These are phyloP conservation scores for Phaedon cochleariae DNA, from an alignment of 2,888 invertebrate species.

Conservation along the genomic window DNA sequence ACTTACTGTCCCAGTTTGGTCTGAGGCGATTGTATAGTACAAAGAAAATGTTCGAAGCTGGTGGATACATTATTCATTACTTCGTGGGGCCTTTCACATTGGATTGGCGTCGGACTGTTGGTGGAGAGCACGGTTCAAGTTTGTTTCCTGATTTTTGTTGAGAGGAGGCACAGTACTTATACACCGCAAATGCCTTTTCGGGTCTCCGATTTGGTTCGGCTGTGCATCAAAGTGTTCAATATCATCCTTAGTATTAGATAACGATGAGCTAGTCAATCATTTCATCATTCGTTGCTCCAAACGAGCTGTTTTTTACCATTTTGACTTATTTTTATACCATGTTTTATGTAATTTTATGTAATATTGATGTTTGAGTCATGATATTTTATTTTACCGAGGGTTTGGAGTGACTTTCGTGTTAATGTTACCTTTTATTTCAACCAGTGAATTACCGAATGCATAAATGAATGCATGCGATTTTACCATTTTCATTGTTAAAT, in stretches of 20 bases:
- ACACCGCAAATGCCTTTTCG: conserved; percentile 34
- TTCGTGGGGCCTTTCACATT: no score
- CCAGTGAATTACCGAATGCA: conserved; percentile 29
- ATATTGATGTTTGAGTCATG: neutral
- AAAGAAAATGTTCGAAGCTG: neutral
- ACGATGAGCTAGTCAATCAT: conserved; percentile 49
- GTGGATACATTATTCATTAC: no score
- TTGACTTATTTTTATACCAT: conserved; percentile 36
- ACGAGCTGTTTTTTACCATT: conserved; percentile 43
- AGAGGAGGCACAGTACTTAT: conserved; percentile 42
- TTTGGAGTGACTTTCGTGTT: conserved; percentile 36
- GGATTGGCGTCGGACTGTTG: neutral
- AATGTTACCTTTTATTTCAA: conserved; percentile 34
- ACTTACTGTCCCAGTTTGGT: no score
- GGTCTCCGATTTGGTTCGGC: conserved; percentile 59
- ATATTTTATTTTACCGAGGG: conserved; percentile 13
- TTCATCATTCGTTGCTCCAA: conserved; percentile 36
- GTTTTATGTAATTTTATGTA: conserved; percentile 26
- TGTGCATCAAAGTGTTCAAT: conserved; percentile 61
- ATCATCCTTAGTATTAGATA: conserved; percentile 14
- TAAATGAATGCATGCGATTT: conserved; percentile 15
- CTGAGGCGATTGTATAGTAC: conserved; percentile 3
- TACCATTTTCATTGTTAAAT: conserved; percentile 9
- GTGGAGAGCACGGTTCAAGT: conserved; percentile 46
- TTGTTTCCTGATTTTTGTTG: conserved; percentile 41